Conservation (phyloP, 2,888 invertebrate genomes). For the Saturnia japonica region DNA sequence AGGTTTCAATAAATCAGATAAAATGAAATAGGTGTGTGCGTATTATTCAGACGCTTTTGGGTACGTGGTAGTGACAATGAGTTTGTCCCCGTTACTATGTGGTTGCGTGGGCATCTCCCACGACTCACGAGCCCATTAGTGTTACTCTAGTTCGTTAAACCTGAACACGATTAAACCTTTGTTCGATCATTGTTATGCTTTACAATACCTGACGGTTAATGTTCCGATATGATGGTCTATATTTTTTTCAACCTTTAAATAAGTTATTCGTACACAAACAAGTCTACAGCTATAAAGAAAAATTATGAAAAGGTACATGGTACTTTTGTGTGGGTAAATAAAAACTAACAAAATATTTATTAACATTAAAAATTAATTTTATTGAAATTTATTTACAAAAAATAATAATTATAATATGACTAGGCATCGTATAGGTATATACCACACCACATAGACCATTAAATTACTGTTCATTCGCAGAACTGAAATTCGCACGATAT, state of each 20-base stretch:
- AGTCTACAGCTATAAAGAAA: not conserved
- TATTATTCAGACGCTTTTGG: not conserved
- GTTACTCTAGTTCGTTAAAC: conserved; percentile 14
- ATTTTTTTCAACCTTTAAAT: not conserved
- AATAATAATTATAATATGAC: no score
- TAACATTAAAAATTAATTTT: no score
- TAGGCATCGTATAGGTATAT: no score
- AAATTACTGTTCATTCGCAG: no score
- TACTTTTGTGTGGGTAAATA: not conserved
- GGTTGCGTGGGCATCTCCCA: conserved; percentile 10
- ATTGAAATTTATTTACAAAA: no score
- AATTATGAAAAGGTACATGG: not conserved
- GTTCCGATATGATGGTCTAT: not conserved
- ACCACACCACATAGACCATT: no score
- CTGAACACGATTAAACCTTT: not conserved
- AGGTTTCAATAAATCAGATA: conserved; percentile 14
- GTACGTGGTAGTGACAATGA: conserved; percentile 5
- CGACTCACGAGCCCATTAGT: not conserved
- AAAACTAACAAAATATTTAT: not conserved
- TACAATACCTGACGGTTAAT: conserved; percentile 11
- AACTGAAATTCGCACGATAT: no score
- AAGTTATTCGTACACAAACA: not conserved
- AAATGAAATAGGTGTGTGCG: not conserved
- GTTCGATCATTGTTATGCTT: not conserved
- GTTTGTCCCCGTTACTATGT: not conserved